phyloP scores from a whole-genome alignment of 2,888 invertebrate species.

The Sussaba pulchella region DNA sequence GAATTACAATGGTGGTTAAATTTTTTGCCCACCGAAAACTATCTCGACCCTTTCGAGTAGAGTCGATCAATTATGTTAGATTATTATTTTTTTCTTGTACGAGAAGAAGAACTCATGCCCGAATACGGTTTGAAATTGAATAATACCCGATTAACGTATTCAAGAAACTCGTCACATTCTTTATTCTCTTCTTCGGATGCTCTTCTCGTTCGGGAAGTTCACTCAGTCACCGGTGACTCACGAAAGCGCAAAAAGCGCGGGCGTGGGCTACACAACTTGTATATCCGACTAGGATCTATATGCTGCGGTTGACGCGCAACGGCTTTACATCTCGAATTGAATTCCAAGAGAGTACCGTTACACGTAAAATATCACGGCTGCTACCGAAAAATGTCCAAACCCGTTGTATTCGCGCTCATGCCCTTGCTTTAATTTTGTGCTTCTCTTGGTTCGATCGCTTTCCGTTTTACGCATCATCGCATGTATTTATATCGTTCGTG shows the following conservation, averaged over 20 bases:
- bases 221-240: constrained; percentile 48
- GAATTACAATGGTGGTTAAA: no score
- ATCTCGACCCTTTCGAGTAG: not conserved
- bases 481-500: not conserved
- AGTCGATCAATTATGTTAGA: constrained; percentile 2
- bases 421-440: constrained; percentile 22
- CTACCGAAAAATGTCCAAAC: constrained; percentile 21
- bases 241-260: constrained; percentile 56
- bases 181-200: constrained; percentile 20
- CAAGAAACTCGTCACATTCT: constrained; percentile 5
- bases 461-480: not conserved
- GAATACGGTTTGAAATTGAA: constrained; percentile 49
- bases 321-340: constrained; percentile 73
- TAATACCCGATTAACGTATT: constrained; percentile 38
- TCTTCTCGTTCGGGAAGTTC: constrained; percentile 41
- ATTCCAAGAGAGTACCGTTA: constrained; percentile 74
- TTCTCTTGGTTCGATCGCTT: not conserved
- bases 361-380: constrained; percentile 23
- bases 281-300: constrained; percentile 69
- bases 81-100: not conserved
- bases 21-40: no score
- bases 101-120: not conserved
- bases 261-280: constrained; percentile 70
- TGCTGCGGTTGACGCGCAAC: constrained; percentile 69
- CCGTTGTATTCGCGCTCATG: not conserved